These are phyloP conservation scores for Camelus bactrianus DNA, from an alignment of 2,113 vertebrate genomes.

Conservation along the genomic window DNA sequence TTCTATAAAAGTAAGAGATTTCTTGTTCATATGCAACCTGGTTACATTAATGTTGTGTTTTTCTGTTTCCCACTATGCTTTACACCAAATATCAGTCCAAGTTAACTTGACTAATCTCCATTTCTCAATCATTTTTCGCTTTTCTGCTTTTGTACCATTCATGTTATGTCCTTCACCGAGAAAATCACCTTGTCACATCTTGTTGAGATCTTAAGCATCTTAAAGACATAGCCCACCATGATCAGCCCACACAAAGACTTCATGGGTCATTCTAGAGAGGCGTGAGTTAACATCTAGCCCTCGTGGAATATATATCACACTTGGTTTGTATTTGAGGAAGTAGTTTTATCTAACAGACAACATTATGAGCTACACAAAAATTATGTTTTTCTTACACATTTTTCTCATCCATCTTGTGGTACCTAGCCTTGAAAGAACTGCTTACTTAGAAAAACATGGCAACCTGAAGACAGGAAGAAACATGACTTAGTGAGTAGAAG, in stretches of 20 bases:
- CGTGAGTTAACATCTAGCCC: background rate
- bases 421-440: slow-evolving; percentile 16
- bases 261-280: background rate
- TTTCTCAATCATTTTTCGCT: background rate
- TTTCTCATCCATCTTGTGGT: slow-evolving; percentile 15
- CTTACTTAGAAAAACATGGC: slow-evolving; percentile 28
- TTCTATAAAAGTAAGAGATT: background rate
- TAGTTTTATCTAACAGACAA: background rate
- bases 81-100: background rate
- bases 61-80: background rate
- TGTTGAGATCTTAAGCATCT: slow-evolving; percentile 16
- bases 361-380: background rate
- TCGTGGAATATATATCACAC: background rate
- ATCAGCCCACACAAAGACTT: background rate
- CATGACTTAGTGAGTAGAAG: background rate
- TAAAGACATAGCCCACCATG: background rate
- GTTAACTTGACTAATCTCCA: background rate
- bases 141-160: background rate
- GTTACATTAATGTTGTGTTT: background rate
- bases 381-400: background rate
- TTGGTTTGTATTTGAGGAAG: background rate
- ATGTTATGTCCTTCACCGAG: background rate
- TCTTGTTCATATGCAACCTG: background rate
- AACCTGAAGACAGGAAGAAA: slow-evolving; percentile 50
- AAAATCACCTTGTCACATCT: slow-evolving; percentile 22